These are phyloP conservation scores for Periophthalmus magnuspinnatus DNA, from an alignment of 2,797 vertebrate species.

Conservation along the genomic window DNA sequence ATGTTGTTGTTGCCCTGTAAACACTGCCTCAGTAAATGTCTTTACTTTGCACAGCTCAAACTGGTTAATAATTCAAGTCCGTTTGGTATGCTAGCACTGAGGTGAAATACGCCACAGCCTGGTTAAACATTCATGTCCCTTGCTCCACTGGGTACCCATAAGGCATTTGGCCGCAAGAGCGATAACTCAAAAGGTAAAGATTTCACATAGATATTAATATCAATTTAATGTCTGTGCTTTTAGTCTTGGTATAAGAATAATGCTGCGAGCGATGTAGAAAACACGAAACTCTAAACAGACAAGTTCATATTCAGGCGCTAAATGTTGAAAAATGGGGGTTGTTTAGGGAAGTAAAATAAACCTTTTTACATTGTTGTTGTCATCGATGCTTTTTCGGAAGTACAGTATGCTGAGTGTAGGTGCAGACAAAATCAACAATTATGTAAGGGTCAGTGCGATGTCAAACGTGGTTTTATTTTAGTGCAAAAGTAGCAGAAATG, in stretches of 20 bases:
- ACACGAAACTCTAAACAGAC: neutral
- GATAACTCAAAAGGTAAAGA: slow-evolving; percentile 73
- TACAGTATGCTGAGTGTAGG: too few species aligned
- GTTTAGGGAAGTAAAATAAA: too few species aligned
- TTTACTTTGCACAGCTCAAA: slow-evolving; percentile 38
- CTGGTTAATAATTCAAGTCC: slow-evolving; percentile 72
- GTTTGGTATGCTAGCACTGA: slow-evolving; percentile 67
- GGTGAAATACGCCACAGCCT: slow-evolving; percentile 66
- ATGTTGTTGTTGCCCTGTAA: slow-evolving; percentile 21
- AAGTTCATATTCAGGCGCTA: too few species aligned
- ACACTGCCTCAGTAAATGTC: slow-evolving; percentile 65
- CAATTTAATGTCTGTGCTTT: slow-evolving; percentile 60
- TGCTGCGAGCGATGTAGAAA: neutral
- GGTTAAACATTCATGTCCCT: slow-evolving; percentile 78
- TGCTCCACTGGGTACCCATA: slow-evolving; percentile 58
- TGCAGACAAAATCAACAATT: too few species aligned
- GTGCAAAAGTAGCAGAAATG: too few species aligned
- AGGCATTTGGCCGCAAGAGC: slow-evolving; percentile 69
- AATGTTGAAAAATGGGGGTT: too few species aligned
- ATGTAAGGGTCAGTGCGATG: too few species aligned
- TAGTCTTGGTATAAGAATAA: neutral
- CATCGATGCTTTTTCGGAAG: too few species aligned
- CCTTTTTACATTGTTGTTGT: too few species aligned
- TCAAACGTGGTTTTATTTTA: too few species aligned
- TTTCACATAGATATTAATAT: slow-evolving; percentile 71